Evolutionary conservation across 2,888 invertebrate species (phyloP).

Genomic region (Drosophila nr. fundita): DNA sequence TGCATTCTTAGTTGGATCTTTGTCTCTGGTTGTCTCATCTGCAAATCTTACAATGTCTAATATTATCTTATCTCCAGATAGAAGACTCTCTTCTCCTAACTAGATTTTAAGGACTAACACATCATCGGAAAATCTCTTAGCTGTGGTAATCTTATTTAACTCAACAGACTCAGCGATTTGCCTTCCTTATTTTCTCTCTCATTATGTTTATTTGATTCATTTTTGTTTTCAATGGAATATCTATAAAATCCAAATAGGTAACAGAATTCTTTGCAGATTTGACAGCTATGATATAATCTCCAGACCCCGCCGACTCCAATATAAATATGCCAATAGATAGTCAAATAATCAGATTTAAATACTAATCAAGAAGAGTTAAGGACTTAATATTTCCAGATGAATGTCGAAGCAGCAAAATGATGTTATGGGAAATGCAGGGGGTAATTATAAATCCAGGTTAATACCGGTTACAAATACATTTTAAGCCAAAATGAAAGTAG

Average conservation of each 20-base stretch:
- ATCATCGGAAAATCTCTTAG: not conserved
- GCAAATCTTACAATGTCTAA: not conserved
- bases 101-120: not conserved
- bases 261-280: not conserved
- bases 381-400: not conserved
- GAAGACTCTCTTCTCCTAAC: not conserved
- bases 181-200: not conserved
- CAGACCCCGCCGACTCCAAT: not conserved
- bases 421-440: not conserved
- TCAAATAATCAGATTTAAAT: not conserved
- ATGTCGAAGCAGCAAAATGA: not conserved
- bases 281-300: not conserved
- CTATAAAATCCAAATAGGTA: not conserved
- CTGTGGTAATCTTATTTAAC: not conserved
- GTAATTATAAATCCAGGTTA: slow-evolving; percentile 7
- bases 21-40: not conserved
- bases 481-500: slow-evolving; percentile 29
- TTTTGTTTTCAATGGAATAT: not conserved
- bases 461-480: not conserved
- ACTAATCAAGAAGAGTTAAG: not conserved
- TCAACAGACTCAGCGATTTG: not conserved
- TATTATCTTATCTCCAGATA: not conserved
- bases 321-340: not conserved
- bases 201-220: not conserved
- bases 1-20: not conserved